A percentile compares a stretch with the other conserved stretches of the same genome.
Evolutionary conservation across 2,113 vertebrate species (phyloP).

Genomic region (Forbesichthys papilliferus): DNA sequence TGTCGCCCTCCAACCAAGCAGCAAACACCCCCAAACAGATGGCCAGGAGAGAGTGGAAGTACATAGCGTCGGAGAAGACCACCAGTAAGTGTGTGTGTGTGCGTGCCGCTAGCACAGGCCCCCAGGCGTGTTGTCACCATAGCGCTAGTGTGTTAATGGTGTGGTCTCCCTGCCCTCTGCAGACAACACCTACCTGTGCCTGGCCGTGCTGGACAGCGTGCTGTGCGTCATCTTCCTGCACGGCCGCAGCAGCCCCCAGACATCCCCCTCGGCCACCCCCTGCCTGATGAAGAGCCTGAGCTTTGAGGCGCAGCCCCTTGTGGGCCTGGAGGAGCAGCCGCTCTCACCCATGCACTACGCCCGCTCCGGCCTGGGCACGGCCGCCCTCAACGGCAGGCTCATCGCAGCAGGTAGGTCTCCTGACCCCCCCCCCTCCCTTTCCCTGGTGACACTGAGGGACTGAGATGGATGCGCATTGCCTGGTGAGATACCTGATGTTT

Average conservation of each 20-base stretch:
- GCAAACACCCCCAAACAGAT: constrained; percentile 74
- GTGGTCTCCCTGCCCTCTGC: constrained; percentile 18
- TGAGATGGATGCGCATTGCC: too few species aligned
- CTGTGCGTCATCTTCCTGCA: constrained; percentile 97
- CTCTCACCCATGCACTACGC: constrained; percentile 96
- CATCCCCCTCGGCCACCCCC: constrained; percentile 90
- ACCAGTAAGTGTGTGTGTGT: constrained; percentile 82
- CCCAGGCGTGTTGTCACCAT: neutral
- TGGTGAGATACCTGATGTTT: too few species aligned
- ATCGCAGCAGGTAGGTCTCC: constrained; percentile 87
- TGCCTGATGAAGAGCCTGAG: constrained; percentile 94
- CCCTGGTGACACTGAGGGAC: too few species aligned
- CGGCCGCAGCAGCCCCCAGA: constrained; percentile 93
- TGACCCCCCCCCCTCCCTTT: too few species aligned
- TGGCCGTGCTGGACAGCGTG: constrained; percentile 92
- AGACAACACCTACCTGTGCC: constrained; percentile 95
- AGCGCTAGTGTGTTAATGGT: neutral
- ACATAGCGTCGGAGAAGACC: constrained; percentile 97
- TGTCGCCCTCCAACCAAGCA: constrained; percentile 86
- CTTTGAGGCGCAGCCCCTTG: constrained; percentile 85
- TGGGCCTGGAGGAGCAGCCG: constrained; percentile 82
- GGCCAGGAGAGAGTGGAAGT: constrained; percentile 96
- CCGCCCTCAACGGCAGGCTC: constrained; percentile 83
- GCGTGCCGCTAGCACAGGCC: neutral
- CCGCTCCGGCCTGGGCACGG: constrained; percentile 92